These are phyloP conservation scores for Drosophila busckii DNA, from an alignment of 1,140 invertebrate species.

Conservation along the genomic window DNA sequence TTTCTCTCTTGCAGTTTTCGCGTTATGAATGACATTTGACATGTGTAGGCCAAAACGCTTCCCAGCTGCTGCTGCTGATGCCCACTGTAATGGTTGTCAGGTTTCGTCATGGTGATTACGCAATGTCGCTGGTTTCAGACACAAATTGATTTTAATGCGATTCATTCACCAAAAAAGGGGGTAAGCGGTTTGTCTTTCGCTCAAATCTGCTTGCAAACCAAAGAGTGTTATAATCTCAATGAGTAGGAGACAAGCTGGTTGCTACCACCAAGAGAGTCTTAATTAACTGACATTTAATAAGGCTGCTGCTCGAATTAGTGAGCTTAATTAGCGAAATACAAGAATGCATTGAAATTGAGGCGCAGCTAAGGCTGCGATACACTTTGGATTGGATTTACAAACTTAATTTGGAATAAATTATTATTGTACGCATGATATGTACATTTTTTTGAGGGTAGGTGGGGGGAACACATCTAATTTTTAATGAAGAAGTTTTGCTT, in stretches of 20 bases:
- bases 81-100: neutral
- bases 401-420: no score
- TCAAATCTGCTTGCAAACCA: conserved; percentile 10
- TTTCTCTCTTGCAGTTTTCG: neutral
- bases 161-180: neutral
- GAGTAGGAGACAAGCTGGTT: no score
- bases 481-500: no score
- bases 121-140: conserved; percentile 1
- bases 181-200: neutral
- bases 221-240: conserved; percentile 17
- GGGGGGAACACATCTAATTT: no score
- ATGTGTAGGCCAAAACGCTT: conserved; percentile 40
- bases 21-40: conserved; percentile 68
- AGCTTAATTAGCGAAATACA: no score
- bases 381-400: no score
- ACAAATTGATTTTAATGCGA: conserved; percentile 46
- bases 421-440: no score
- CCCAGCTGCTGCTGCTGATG: conserved; percentile 40
- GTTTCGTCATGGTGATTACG: conserved; percentile 60
- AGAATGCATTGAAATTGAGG: no score
- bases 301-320: no score
- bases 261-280: no score
- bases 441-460: no score
- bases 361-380: no score
- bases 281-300: conserved; percentile 46